These are phyloP conservation scores for Patagioenas fasciata DNA, from an alignment of 2,113 vertebrate species.

Conservation along the genomic window DNA sequence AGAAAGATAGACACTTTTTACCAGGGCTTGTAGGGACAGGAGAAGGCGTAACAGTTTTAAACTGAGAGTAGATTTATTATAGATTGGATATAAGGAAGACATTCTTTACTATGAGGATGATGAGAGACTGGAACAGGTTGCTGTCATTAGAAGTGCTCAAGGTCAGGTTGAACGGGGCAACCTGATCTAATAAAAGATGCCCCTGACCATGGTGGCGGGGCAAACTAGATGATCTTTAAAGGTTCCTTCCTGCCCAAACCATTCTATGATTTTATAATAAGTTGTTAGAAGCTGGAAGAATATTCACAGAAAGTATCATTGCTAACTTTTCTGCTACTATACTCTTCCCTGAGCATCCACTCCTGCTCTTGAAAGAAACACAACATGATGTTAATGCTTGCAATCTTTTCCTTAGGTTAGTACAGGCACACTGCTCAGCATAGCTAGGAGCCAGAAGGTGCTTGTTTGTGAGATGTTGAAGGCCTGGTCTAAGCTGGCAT, in stretches of 20 bases:
- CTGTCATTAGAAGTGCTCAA: background rate
- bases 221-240: background rate
- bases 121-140: background rate
- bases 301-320: background rate
- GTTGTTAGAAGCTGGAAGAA: background rate
- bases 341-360: background rate
- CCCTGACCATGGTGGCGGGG: background rate
- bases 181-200: background rate
- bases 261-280: background rate
- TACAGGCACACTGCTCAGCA: background rate
- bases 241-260: background rate
- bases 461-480: background rate
- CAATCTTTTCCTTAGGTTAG: background rate
- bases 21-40: background rate
- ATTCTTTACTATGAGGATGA: background rate
- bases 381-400: background rate
- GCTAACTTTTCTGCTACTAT: background rate
- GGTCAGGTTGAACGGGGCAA: background rate
- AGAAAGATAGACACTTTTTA: background rate
- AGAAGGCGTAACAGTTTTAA: background rate
- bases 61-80: background rate
- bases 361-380: background rate
- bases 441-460: background rate
- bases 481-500: background rate
- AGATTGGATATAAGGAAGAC: background rate